Percentiles rank a stretch among this genome's conserved stretches.
Conservation (phyloP, 2,113 vertebrate species). For the Cyprinodon brontotheroides region DNA sequence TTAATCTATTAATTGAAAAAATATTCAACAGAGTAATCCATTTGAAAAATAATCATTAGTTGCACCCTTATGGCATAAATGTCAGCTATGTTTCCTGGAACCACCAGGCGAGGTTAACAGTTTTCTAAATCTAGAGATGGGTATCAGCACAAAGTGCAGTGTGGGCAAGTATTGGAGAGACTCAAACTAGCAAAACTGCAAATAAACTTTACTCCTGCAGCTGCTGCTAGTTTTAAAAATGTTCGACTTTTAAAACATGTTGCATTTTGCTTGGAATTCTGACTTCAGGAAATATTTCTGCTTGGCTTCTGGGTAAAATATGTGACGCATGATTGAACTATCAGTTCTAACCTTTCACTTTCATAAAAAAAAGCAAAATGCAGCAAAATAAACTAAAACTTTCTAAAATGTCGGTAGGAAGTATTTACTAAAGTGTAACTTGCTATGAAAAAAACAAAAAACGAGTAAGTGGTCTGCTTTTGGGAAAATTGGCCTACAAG, state of each 20-base stretch:
- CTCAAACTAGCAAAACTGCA: background rate
- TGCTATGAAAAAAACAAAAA: background rate
- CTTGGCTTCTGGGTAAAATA: too few species aligned
- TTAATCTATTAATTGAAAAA: too few species aligned
- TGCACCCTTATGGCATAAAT: too few species aligned
- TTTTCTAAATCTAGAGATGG: too few species aligned
- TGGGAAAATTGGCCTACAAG: conserved; percentile 13
- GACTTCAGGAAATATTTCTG: too few species aligned
- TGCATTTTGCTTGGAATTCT: background rate
- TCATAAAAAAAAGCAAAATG: background rate
- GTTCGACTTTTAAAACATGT: background rate
- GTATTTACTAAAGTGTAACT: background rate
- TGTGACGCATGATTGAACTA: background rate
- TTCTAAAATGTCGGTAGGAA: background rate
- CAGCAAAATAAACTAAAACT: background rate
- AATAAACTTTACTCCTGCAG: background rate
- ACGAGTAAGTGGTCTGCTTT: conserved; percentile 5
- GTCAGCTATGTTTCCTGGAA: too few species aligned
- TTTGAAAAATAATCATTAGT: too few species aligned
- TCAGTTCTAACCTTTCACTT: background rate
- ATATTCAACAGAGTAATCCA: too few species aligned
- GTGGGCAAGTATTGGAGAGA: background rate
- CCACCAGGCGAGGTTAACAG: too few species aligned
- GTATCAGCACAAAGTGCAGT: too few species aligned
- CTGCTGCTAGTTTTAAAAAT: background rate